Conservation (phyloP, 92 coral and sea anemone genomes). For the Zoanthus sociatus region DNA sequence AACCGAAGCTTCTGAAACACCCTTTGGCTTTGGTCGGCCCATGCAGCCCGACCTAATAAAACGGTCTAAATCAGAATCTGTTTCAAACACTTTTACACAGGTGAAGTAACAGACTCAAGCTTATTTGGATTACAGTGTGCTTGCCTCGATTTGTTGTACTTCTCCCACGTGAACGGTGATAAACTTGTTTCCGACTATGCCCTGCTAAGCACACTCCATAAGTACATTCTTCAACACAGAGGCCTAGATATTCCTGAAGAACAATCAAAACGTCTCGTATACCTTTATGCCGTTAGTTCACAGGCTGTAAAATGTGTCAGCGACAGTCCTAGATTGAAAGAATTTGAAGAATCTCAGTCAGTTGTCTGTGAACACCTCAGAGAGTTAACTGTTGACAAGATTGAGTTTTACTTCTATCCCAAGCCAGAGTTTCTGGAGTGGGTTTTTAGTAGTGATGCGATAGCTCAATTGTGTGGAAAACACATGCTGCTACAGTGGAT, state of each 20-base stretch:
- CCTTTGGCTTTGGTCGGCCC: too few species aligned
- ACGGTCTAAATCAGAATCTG: not conserved
- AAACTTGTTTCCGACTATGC: conserved; percentile 64
- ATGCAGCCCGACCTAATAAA: too few species aligned
- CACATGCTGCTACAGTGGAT: conserved; percentile 54
- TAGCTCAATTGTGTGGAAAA: conserved; percentile 67
- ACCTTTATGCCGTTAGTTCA: conserved; percentile 65
- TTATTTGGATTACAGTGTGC: conserved; percentile 81
- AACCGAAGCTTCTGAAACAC: too few species aligned
- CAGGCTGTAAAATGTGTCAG: conserved; percentile 29
- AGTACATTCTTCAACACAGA: conserved; percentile 67
- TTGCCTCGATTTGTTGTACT: conserved; percentile 74
- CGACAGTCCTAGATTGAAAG: conserved; percentile 22
- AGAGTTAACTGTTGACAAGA: conserved; percentile 55
- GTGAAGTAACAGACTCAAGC: conserved; percentile 63
- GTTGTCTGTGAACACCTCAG: conserved; percentile 57
- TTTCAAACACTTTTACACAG: conserved; percentile 1
- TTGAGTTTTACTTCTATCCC: conserved; percentile 58
- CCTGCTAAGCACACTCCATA: conserved; percentile 68
- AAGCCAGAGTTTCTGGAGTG: conserved; percentile 72
- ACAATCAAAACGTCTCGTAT: conserved; percentile 58
- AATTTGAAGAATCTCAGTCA: conserved; percentile 56
- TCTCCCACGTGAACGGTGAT: conserved; percentile 71
- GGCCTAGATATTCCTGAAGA: conserved; percentile 61
- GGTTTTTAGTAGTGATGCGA: conserved; percentile 65